Conservation (phyloP, 2,888 invertebrate genomes). For the Lepidochitona cinerea region DNA sequence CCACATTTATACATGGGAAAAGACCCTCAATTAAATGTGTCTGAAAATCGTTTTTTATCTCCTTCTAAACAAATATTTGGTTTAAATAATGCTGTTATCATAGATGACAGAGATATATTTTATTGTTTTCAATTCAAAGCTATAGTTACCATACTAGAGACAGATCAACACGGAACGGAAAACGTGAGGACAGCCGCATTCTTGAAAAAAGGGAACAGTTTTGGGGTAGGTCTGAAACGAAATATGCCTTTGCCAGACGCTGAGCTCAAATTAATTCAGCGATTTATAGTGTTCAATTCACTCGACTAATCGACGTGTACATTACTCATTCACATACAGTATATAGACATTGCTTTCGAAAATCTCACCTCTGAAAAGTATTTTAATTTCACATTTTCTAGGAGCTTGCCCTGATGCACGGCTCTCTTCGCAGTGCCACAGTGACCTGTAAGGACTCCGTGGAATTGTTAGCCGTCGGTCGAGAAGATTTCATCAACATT, state of each 20-base stretch:
- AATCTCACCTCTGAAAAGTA: too few relatives aligned
- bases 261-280: too few relatives aligned
- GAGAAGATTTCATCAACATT: slow-evolving; percentile 77
- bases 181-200: slow-evolving; percentile 55
- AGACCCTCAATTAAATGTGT: too few relatives aligned
- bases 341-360: too few relatives aligned
- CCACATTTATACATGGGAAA: too few relatives aligned
- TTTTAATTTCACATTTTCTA: slow-evolving; percentile 25
- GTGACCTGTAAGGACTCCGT: slow-evolving; percentile 67
- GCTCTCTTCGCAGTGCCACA: slow-evolving; percentile 63
- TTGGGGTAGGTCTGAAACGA: slow-evolving; percentile 56
- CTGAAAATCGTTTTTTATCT: too few relatives aligned
- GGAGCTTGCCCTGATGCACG: slow-evolving; percentile 69
- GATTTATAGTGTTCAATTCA: too few relatives aligned
- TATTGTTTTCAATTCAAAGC: slow-evolving; percentile 30
- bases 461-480: slow-evolving; percentile 77
- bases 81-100: too few relatives aligned
- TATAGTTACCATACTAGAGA: slow-evolving; percentile 55
- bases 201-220: slow-evolving; percentile 64
- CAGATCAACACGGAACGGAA: slow-evolving; percentile 49
- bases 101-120: neutral
- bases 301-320: too few relatives aligned
- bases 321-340: too few relatives aligned
- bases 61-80: too few relatives aligned
- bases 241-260: neutral